Evolutionary conservation across 2,888 invertebrate species (phyloP).

Genomic region (Cotesia congregata): DNA sequence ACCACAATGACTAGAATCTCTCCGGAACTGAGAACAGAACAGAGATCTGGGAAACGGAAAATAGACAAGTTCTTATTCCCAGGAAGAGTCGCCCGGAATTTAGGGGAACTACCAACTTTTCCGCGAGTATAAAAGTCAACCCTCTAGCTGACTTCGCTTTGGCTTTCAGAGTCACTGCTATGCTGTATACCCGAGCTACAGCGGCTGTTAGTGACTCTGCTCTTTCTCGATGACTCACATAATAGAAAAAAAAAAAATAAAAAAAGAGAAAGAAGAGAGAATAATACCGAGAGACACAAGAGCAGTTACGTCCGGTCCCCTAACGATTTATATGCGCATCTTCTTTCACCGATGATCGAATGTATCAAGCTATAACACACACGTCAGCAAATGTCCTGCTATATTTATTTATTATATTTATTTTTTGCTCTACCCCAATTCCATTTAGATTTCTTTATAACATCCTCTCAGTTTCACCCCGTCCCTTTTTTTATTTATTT

Average conservation of each 20-base stretch:
- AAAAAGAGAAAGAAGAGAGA: background rate
- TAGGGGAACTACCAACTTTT: constrained; percentile 37
- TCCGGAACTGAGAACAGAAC: constrained; percentile 16
- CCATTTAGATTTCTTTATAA: background rate
- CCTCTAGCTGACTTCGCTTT: constrained; percentile 4
- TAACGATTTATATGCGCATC: constrained; percentile 36
- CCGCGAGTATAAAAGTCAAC: constrained; percentile 35
- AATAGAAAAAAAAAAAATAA: background rate
- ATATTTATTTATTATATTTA: constrained; percentile 15
- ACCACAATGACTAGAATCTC: constrained; percentile 37
- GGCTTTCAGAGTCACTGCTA: too few relatives aligned
- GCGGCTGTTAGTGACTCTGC: background rate
- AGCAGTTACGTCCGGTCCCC: constrained; percentile 28
- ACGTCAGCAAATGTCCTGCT: constrained; percentile 25
- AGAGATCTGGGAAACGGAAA: background rate
- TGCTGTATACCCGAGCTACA: too few relatives aligned
- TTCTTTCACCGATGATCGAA: constrained; percentile 33
- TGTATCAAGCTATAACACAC: constrained; percentile 12
- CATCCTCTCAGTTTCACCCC: background rate
- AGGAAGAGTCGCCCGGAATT: constrained; percentile 39
- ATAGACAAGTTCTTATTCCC: constrained; percentile 8
- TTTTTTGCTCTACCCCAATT: constrained; percentile 3
- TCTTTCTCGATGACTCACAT: constrained; percentile 26
- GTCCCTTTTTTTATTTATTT: background rate
- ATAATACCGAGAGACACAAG: constrained; percentile 12